phyloP scores from a whole-genome alignment of 1,140 invertebrate species.

The Caerostris darwini region DNA sequence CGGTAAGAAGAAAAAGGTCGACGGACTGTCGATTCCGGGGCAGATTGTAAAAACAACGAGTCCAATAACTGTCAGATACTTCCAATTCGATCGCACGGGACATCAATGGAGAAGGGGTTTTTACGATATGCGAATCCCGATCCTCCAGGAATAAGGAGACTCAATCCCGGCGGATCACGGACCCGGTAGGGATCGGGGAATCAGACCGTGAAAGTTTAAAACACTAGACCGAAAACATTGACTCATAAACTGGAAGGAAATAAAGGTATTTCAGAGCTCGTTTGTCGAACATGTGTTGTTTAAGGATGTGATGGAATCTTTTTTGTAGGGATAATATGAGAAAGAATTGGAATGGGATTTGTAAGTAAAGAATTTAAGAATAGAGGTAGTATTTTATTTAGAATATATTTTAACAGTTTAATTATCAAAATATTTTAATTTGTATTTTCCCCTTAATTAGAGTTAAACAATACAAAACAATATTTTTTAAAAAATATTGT shows the following conservation, averaged over 20 bases:
- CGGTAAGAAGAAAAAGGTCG: not conserved
- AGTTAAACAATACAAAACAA: too few species aligned
- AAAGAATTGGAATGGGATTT: too few species aligned
- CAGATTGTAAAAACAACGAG: constrained; percentile 18
- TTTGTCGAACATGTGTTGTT: too few species aligned
- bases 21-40: not conserved
- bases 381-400: too few species aligned
- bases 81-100: not conserved
- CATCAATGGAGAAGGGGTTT: not conserved
- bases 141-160: not conserved
- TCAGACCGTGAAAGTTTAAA: not conserved
- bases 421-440: too few species aligned
- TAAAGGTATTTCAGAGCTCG: too few species aligned
- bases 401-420: too few species aligned
- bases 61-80: constrained; percentile 5
- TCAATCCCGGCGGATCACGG: not conserved
- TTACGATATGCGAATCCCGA: constrained; percentile 17
- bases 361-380: too few species aligned
- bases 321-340: too few species aligned
- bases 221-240: not conserved
- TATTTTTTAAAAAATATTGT: too few species aligned
- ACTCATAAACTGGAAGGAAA: not conserved
- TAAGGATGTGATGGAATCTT: too few species aligned
- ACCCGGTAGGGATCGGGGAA: not conserved
- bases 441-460: too few species aligned